These are phyloP conservation scores for Macrobrachium nipponense DNA, from an alignment of 1,140 invertebrate species.

Conservation along the genomic window DNA sequence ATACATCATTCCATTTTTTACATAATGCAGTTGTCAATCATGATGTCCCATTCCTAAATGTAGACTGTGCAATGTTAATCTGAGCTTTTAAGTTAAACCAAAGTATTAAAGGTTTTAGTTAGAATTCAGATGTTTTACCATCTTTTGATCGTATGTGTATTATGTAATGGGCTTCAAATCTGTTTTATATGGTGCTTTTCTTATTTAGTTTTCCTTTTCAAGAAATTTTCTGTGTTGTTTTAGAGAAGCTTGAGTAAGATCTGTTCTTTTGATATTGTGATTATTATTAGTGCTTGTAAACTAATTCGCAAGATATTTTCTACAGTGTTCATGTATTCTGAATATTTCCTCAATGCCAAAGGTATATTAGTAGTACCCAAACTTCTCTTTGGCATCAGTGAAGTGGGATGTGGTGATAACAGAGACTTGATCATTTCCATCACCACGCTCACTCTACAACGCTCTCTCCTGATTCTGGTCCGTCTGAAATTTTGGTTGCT, in stretches of 20 bases:
- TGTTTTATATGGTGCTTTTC: constrained; percentile 43
- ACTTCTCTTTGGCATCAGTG: too few relatives aligned
- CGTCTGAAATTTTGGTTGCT: too few relatives aligned
- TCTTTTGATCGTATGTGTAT: constrained; percentile 27
- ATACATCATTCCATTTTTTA: constrained; percentile 47
- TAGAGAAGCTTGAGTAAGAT: too few relatives aligned
- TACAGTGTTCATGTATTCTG: too few relatives aligned
- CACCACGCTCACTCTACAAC: too few relatives aligned
- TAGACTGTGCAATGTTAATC: constrained; percentile 40
- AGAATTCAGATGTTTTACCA: constrained; percentile 16
- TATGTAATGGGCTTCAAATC: constrained; percentile 27
- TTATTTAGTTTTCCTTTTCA: neutral
- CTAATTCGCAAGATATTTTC: too few relatives aligned
- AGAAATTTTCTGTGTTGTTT: neutral
- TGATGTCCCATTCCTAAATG: constrained; percentile 34
- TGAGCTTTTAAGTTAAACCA: constrained; percentile 41
- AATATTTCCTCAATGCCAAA: too few relatives aligned
- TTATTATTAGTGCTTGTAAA: too few relatives aligned
- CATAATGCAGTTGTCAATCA: constrained; percentile 34
- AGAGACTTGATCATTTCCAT: too few relatives aligned
- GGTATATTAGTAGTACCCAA: too few relatives aligned
- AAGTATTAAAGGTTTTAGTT: constrained; percentile 39
- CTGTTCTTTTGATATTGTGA: constrained; percentile 4
- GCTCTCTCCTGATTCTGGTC: too few relatives aligned
- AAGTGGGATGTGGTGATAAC: too few relatives aligned